Conservation (phyloP, 2,888 invertebrate species). For the Erebia palarica region DNA sequence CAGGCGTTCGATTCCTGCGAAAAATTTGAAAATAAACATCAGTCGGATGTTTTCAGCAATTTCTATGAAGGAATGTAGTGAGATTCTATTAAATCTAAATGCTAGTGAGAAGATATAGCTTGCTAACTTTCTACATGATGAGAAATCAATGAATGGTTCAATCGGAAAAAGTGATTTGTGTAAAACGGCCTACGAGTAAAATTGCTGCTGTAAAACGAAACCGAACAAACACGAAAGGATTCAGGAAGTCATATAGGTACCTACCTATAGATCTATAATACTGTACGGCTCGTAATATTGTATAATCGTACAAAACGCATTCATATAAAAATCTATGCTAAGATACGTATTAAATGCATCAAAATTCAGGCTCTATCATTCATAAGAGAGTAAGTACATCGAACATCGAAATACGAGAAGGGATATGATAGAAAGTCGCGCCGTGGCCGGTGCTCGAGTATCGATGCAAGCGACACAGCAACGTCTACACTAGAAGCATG, state of each 20-base stretch:
- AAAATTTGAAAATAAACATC: slow-evolving; percentile 72
- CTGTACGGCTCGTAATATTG: slow-evolving; percentile 64
- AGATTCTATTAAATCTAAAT: slow-evolving; percentile 58
- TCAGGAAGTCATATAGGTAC: slow-evolving; percentile 56
- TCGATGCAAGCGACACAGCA: slow-evolving; percentile 72
- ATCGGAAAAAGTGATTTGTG: slow-evolving; percentile 54
- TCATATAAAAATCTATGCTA: slow-evolving; percentile 76
- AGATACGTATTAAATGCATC: slow-evolving; percentile 72
- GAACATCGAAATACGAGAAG: slow-evolving; percentile 61
- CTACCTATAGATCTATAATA: slow-evolving; percentile 61
- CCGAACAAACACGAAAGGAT: slow-evolving; percentile 26
- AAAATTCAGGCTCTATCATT: slow-evolving; percentile 76
- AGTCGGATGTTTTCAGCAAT: slow-evolving; percentile 65
- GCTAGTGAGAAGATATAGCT: slow-evolving; percentile 65
- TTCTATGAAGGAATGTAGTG: slow-evolving; percentile 49
- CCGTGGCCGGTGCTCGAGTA: slow-evolving; percentile 50
- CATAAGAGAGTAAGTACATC: slow-evolving; percentile 70
- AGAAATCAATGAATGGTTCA: slow-evolving; percentile 54
- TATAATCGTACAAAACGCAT: slow-evolving; percentile 74
- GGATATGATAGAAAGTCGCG: slow-evolving; percentile 53
- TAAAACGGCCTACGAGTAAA: slow-evolving; percentile 29
- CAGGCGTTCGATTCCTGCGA: slow-evolving; percentile 93
- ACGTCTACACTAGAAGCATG: slow-evolving; percentile 77
- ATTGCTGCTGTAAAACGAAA: slow-evolving; percentile 32
- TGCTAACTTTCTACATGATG: slow-evolving; percentile 65